Conservation (phyloP, 2,888 invertebrate species). For the Spodoptera picta region DNA sequence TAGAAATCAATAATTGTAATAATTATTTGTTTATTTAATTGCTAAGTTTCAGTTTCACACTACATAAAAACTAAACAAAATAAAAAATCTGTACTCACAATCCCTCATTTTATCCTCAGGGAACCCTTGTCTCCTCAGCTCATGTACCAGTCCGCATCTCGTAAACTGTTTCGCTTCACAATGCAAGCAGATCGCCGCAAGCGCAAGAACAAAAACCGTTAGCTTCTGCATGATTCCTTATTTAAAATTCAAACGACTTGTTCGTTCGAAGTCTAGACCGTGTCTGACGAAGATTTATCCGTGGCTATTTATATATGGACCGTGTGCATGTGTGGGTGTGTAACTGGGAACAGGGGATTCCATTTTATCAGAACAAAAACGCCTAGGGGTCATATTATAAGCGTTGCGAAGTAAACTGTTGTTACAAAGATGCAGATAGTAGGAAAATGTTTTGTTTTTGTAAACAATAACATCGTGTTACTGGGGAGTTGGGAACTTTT, state of each 20-base stretch:
- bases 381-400: constrained; percentile 38
- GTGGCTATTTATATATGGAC: constrained; percentile 34
- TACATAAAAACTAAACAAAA: too few relatives aligned
- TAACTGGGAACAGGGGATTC: constrained; percentile 47
- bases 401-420: constrained; percentile 6
- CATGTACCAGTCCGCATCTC: constrained; percentile 68
- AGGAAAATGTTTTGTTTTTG: background rate
- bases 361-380: constrained; percentile 41
- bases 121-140: constrained; percentile 70
- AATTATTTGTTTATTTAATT: too few relatives aligned
- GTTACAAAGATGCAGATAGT: background rate
- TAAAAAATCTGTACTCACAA: constrained; percentile 61
- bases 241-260: constrained; percentile 20
- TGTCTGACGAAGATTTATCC: constrained; percentile 20
- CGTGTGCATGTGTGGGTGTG: constrained; percentile 3
- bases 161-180: constrained; percentile 63
- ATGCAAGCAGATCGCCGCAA: constrained; percentile 37
- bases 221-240: constrained; percentile 41
- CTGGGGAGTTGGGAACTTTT: too few relatives aligned
- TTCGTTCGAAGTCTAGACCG: constrained; percentile 4
- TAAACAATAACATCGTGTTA: background rate
- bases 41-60: too few relatives aligned
- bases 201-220: constrained; percentile 35
- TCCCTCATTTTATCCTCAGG: constrained; percentile 69
- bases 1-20: too few relatives aligned